Conservation (phyloP, 2,797 vertebrate genomes). For the Craterocephalus amniculus region DNA sequence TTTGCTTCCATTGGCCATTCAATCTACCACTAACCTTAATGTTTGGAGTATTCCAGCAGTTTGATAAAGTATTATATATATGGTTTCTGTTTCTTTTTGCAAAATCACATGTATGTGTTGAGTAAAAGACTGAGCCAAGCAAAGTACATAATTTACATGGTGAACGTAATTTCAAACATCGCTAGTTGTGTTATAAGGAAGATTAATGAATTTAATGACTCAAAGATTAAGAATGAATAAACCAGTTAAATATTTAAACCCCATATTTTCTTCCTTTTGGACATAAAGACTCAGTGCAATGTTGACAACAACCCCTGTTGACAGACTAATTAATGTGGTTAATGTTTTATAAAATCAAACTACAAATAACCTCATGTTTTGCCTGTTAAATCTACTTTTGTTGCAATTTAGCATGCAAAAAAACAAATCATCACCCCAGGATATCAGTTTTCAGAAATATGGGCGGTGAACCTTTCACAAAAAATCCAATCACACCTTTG, state of each 20-base stretch:
- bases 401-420: neutral
- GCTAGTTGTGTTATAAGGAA: neutral
- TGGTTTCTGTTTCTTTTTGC: no score
- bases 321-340: neutral
- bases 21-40: no score
- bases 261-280: neutral
- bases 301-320: no score
- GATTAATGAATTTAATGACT: neutral
- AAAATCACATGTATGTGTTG: no score
- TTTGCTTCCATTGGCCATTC: no score
- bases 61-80: no score
- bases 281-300: neutral
- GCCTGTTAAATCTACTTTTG: neutral
- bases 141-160: no score
- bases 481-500: slow-evolving; percentile 12
- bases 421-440: slow-evolving; percentile 14
- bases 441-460: slow-evolving; percentile 33
- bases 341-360: neutral
- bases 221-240: neutral
- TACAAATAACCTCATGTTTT: neutral
- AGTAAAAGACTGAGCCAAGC: no score
- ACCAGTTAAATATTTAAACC: neutral
- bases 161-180: neutral
- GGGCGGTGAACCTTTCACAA: neutral
- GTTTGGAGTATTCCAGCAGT: no score